A percentile compares a stretch with the other conserved stretches of the same genome.
phyloP scores from a whole-genome alignment of 2,113 vertebrate genomes.

The Hippocampus comes region DNA sequence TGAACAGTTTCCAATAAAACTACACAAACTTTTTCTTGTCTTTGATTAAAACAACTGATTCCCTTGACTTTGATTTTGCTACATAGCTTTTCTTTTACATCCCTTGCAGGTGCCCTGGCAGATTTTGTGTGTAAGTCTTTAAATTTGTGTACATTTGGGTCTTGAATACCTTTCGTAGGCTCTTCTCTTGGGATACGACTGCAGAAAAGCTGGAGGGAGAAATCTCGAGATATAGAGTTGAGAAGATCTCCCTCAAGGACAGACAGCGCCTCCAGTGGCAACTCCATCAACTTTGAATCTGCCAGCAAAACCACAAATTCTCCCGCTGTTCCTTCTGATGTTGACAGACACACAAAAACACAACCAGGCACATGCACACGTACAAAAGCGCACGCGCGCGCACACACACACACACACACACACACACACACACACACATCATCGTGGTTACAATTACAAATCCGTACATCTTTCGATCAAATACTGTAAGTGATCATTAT shows the following conservation, averaged over 20 bases:
- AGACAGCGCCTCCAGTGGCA: slow-evolving; percentile 80
- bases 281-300: slow-evolving; percentile 74
- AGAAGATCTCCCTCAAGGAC: slow-evolving; percentile 67
- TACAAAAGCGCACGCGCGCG: too few species aligned
- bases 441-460: not conserved
- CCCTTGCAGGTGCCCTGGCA: too few species aligned
- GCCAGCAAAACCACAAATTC: slow-evolving; percentile 74
- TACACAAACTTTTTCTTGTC: not conserved
- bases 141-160: not conserved
- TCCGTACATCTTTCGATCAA: not conserved
- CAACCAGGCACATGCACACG: not conserved
- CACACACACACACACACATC: too few species aligned
- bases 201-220: slow-evolving; percentile 82
- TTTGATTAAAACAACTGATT: not conserved
- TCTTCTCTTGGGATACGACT: slow-evolving; percentile 66
- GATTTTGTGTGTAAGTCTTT: not conserved
- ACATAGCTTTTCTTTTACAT: not conserved
- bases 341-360: slow-evolving; percentile 5
- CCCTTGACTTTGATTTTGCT: not conserved
- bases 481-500: not conserved
- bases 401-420: too few species aligned
- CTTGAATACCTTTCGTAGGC: slow-evolving; percentile 63
- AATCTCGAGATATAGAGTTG: slow-evolving; percentile 78
- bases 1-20: too few species aligned
- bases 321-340: slow-evolving; percentile 39